A percentile compares a stretch with the other conserved stretches of the same genome.
Evolutionary conservation across 2,888 invertebrate genomes (phyloP).

Genomic region (Agriopis leucophaearia): DNA sequence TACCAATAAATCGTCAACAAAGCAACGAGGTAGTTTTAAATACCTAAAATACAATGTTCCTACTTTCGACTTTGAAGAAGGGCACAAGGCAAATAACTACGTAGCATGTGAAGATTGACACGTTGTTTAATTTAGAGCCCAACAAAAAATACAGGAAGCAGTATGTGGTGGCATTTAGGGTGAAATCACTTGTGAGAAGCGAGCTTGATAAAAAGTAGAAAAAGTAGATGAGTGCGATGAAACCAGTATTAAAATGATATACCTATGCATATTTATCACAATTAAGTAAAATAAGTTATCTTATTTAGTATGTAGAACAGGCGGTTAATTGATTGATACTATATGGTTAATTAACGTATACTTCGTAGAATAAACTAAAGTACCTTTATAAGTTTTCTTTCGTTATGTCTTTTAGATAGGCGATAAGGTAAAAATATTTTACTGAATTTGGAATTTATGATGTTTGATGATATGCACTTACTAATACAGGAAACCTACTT

Average conservation of each 20-base stretch:
- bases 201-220: conserved; percentile 1
- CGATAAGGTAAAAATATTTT: neutral
- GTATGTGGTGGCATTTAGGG: conserved; percentile 18
- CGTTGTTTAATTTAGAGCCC: conserved; percentile 55
- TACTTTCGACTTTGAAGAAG: neutral
- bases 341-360: no score
- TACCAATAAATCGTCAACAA: no score
- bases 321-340: no score
- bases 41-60: neutral
- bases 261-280: no score
- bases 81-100: conserved; percentile 11
- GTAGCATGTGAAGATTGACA: conserved; percentile 59
- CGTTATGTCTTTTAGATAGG: neutral
- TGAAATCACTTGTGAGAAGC: conserved; percentile 15
- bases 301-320: no score
- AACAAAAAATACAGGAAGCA: conserved; percentile 34
- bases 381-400: no score
- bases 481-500: no score
- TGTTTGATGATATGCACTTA: no score
- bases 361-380: no score
- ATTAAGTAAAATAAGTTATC: no score
- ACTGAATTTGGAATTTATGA: neutral
- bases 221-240: neutral
- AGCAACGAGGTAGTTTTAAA: neutral
- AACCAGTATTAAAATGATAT: no score